Evolutionary conservation across 2,113 vertebrate genomes (phyloP).

Genomic region (Siniperca knerii): DNA sequence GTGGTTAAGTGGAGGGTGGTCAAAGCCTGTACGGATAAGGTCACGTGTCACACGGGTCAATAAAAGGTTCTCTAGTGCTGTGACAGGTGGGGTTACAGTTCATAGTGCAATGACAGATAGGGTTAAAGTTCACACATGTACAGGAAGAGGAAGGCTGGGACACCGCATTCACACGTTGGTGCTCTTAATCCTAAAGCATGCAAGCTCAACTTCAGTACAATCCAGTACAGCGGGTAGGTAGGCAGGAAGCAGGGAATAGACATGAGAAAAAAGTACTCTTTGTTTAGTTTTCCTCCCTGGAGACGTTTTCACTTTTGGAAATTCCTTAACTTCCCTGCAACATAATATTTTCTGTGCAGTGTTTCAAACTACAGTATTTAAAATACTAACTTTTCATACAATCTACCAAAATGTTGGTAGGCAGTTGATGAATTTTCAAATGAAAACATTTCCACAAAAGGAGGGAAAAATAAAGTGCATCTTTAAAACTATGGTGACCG

Average conservation of each 20-base stretch:
- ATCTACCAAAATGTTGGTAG: neutral
- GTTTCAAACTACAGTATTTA: slow-evolving; percentile 4
- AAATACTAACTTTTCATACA: neutral
- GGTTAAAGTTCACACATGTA: slow-evolving; percentile 54
- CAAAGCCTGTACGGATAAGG: slow-evolving; percentile 29
- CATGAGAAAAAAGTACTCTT: slow-evolving; percentile 14
- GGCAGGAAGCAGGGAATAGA: slow-evolving; percentile 46
- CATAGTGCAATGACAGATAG: slow-evolving; percentile 56
- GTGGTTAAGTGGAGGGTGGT: slow-evolving; percentile 24
- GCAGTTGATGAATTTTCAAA: slow-evolving; percentile 16
- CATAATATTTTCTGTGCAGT: slow-evolving; percentile 42
- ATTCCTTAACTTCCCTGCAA: slow-evolving; percentile 34
- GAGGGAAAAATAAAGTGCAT: slow-evolving; percentile 5
- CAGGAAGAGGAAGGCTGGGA: slow-evolving; percentile 39
- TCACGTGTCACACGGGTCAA: slow-evolving; percentile 50
- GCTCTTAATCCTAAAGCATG: slow-evolving; percentile 68
- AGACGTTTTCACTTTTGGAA: slow-evolving; percentile 42
- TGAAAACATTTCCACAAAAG: slow-evolving; percentile 25
- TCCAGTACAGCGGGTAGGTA: slow-evolving; percentile 39
- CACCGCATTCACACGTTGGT: slow-evolving; percentile 60
- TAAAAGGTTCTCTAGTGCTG: slow-evolving; percentile 23
- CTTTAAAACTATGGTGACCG: slow-evolving; percentile 21
- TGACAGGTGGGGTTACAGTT: slow-evolving; percentile 56
- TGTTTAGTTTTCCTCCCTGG: slow-evolving; percentile 19
- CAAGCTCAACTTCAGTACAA: slow-evolving; percentile 45